Evolutionary conservation across 2,888 invertebrate genomes (phyloP).

Genomic region (Clunio marinus): DNA sequence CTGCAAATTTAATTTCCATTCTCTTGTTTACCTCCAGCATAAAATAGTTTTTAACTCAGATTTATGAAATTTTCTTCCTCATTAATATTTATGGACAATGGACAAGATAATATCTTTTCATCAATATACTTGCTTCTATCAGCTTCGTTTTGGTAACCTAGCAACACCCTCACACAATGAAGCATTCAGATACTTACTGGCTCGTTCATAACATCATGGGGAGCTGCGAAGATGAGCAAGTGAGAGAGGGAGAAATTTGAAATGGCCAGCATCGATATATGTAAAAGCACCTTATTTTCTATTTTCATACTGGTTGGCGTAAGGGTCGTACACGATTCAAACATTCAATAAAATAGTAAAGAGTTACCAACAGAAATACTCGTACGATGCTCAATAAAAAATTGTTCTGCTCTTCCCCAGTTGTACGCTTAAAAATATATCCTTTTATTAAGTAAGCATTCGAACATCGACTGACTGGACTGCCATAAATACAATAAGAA

Average conservation of each 20-base stretch:
- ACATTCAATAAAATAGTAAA: conserved; percentile 4
- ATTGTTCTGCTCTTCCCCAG: background rate
- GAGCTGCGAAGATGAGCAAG: too few species aligned
- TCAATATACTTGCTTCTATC: background rate
- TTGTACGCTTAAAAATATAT: too few species aligned
- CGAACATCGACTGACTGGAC: conserved; percentile 20
- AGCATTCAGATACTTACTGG: conserved; percentile 8
- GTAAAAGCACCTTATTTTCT: conserved; percentile 37
- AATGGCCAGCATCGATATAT: conserved; percentile 39
- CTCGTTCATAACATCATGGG: conserved; percentile 20
- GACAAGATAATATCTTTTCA: background rate
- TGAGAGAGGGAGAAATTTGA: conserved; percentile 28
- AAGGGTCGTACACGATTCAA: conserved; percentile 4
- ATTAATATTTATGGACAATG: conserved; percentile 17
- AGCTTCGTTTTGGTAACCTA: conserved; percentile 27
- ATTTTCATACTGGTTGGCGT: background rate
- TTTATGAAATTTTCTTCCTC: background rate
- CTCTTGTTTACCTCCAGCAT: too few species aligned
- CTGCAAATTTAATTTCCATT: background rate
- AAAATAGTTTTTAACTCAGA: too few species aligned
- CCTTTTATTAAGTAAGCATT: background rate
- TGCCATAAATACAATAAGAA: conserved; percentile 32
- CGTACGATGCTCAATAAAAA: background rate
- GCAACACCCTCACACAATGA: conserved; percentile 36
- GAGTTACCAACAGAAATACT: background rate